Percentiles rank a stretch among this genome's conserved stretches.
phyloP scores from a whole-genome alignment of 2,113 vertebrate genomes.

The Paradoxurus hermaphroditus region DNA sequence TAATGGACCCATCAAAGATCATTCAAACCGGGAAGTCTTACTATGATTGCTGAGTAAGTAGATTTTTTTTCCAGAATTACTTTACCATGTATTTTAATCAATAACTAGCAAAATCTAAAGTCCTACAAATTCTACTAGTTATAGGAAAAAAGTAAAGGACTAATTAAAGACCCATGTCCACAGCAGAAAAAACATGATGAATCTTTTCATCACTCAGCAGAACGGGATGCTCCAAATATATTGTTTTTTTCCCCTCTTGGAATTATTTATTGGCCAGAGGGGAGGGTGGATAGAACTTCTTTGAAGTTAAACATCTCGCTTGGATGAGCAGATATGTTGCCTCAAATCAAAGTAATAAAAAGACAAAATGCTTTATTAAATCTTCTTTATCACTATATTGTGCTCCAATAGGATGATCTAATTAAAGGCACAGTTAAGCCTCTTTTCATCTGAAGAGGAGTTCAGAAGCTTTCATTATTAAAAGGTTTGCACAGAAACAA shows the following conservation, averaged over 20 bases:
- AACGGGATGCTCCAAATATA: constrained; percentile 74
- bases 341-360: constrained; percentile 87
- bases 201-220: constrained; percentile 79
- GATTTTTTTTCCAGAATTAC: background rate
- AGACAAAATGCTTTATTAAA: constrained; percentile 87
- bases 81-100: constrained; percentile 4
- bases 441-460: constrained; percentile 85
- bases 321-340: constrained; percentile 83
- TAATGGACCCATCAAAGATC: background rate
- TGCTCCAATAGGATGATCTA: constrained; percentile 83
- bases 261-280: constrained; percentile 84
- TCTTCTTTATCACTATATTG: constrained; percentile 86
- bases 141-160: constrained; percentile 57
- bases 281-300: constrained; percentile 80
- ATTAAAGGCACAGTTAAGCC: constrained; percentile 83
- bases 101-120: constrained; percentile 24
- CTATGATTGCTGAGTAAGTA: background rate
- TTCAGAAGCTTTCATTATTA: constrained; percentile 80
- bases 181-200: constrained; percentile 73
- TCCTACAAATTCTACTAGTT: background rate
- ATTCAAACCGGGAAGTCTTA: background rate
- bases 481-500: constrained; percentile 77
- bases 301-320: constrained; percentile 88
- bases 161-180: constrained; percentile 64
- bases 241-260: constrained; percentile 62